Percentiles rank a stretch among this genome's conserved stretches.
Conservation (phyloP, 2,797 vertebrate genomes). For the Acropternis orthonyx region DNA sequence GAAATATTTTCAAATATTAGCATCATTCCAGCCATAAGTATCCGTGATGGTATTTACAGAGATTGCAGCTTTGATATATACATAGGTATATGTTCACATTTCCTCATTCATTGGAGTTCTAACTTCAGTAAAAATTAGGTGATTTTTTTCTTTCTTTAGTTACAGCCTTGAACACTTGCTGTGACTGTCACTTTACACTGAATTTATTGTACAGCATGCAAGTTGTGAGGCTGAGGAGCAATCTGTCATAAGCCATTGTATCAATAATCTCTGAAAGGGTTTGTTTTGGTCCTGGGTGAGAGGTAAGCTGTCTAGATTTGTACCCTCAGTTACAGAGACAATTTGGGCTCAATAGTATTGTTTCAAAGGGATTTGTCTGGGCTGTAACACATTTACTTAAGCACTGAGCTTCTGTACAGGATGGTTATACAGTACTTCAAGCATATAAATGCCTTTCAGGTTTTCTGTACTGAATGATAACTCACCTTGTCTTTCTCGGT, state of each 20-base stretch:
- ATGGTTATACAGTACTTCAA: constrained; percentile 53
- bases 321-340: neutral
- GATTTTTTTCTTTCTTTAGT: constrained; percentile 40
- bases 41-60: constrained; percentile 58
- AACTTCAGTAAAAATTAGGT: constrained; percentile 68
- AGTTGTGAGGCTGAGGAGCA: constrained; percentile 54
- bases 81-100: constrained; percentile 55
- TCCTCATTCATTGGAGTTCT: constrained; percentile 64
- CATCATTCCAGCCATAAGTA: constrained; percentile 59
- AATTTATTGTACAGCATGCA: constrained; percentile 67
- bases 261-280: constrained; percentile 44
- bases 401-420: neutral
- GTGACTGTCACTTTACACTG: constrained; percentile 71
- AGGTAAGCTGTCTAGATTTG: constrained; percentile 28
- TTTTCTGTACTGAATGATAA: constrained; percentile 86
- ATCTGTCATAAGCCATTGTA: constrained; percentile 67
- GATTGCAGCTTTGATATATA: constrained; percentile 64
- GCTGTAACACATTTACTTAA: constrained; percentile 27
- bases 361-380: constrained; percentile 4
- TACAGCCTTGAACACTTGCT: constrained; percentile 64
- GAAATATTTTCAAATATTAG: constrained; percentile 71
- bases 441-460: constrained; percentile 72
- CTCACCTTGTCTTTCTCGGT: constrained; percentile 87
- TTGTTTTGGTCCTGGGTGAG: constrained; percentile 23
- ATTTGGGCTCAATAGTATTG: neutral